phyloP scores from a whole-genome alignment of 1,140 invertebrate genomes.

The Adoxophyes honmai region DNA sequence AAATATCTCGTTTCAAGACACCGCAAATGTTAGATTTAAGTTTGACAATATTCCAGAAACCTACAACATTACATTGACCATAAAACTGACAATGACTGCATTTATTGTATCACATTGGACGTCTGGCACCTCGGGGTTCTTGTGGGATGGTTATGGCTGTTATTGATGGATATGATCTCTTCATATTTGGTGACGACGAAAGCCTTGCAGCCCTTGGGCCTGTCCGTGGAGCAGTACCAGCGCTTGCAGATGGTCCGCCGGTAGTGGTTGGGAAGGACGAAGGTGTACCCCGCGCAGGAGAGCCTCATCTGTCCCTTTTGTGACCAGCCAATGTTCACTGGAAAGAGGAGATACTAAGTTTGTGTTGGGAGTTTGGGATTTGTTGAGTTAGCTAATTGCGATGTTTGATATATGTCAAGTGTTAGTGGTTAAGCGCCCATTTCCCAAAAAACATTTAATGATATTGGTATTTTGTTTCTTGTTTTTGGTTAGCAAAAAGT shows the following conservation, averaged over 20 bases:
- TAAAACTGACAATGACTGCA: too few species aligned
- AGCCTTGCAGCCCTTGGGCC: slow-evolving; percentile 10
- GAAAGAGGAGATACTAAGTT: neutral
- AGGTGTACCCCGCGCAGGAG: slow-evolving; percentile 1
- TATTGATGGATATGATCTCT: slow-evolving; percentile 4
- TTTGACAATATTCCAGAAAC: too few species aligned
- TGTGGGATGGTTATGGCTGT: neutral
- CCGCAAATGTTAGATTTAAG: too few species aligned
- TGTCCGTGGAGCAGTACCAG: slow-evolving; percentile 7
- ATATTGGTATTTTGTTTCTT: too few species aligned
- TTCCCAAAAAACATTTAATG: too few species aligned
- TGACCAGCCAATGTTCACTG: neutral
- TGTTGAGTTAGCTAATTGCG: too few species aligned
- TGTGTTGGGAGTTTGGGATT: neutral
- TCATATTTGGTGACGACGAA: neutral
- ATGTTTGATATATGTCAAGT: too few species aligned
- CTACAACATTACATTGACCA: too few species aligned
- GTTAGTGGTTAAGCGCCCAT: too few species aligned
- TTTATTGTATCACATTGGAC: neutral
- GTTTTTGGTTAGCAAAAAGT: too few species aligned
- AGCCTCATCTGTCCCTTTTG: slow-evolving; percentile 1
- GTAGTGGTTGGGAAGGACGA: slow-evolving; percentile 8
- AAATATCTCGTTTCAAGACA: too few species aligned
- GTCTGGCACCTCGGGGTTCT: neutral
- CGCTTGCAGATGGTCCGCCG: neutral